These are phyloP conservation scores for Drosophila neocordata DNA, from an alignment of 1,140 invertebrate genomes.

Conservation along the genomic window DNA sequence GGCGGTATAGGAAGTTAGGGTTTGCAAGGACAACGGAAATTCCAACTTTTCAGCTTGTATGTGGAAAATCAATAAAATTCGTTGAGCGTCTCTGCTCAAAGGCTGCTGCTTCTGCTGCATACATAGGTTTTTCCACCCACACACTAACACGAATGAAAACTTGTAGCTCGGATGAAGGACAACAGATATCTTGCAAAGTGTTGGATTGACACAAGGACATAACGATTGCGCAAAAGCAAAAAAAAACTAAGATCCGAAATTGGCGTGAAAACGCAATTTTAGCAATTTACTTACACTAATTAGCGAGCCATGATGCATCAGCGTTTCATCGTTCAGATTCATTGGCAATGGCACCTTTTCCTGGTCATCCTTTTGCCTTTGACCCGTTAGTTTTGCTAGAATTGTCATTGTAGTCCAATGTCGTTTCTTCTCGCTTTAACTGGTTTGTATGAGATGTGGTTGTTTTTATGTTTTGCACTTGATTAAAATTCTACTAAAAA, in stretches of 20 bases:
- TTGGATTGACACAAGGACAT: conserved; percentile 54
- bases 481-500: conserved; percentile 32
- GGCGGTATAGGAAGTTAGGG: conserved; percentile 41
- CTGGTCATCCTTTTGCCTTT: conserved; percentile 64
- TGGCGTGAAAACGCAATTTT: neutral
- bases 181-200: conserved; percentile 18
- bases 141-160: conserved; percentile 34
- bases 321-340: conserved; percentile 84
- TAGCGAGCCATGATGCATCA: conserved; percentile 67
- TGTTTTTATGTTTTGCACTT: neutral
- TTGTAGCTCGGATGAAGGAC: conserved; percentile 65
- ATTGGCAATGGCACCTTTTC: conserved; percentile 87
- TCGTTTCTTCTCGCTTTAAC: neutral
- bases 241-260: conserved; percentile 8
- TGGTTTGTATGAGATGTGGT: neutral
- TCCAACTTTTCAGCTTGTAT: conserved; percentile 31
- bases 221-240: conserved; percentile 56
- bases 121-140: conserved; percentile 35
- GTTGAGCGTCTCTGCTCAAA: conserved; percentile 26
- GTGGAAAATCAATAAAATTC: conserved; percentile 72
- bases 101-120: conserved; percentile 29
- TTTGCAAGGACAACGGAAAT: conserved; percentile 69
- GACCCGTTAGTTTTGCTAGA: conserved; percentile 61
- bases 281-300: conserved; percentile 58
- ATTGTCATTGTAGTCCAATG: conserved; percentile 58